These are phyloP conservation scores for Harlomillsia oculata DNA, from an alignment of 1,140 invertebrate species.

Conservation along the genomic window DNA sequence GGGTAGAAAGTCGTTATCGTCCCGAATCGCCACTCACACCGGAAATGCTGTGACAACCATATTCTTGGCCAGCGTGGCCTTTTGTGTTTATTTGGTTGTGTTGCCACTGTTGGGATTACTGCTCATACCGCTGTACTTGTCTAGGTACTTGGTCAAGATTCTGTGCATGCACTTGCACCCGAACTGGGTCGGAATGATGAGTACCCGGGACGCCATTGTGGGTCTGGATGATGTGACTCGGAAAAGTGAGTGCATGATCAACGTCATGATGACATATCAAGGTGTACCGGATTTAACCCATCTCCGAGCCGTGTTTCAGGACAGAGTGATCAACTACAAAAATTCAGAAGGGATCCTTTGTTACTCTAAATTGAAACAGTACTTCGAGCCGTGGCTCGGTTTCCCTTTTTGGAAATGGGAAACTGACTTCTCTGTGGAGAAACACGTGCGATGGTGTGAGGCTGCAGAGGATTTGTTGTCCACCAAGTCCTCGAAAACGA, in stretches of 20 bases:
- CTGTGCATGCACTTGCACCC: constrained; percentile 10
- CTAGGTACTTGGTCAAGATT: constrained; percentile 7
- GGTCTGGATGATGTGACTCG: constrained; percentile 10
- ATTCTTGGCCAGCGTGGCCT: too few species aligned
- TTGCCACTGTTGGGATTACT: too few species aligned
- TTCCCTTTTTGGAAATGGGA: constrained; percentile 26
- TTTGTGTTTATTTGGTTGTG: too few species aligned
- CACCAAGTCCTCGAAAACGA: background rate
- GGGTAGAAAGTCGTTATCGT: too few species aligned
- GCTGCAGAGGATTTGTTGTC: background rate
- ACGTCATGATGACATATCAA: constrained; percentile 2
- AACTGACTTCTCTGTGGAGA: constrained; percentile 8
- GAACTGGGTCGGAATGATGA: constrained; percentile 26
- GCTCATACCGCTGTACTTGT: constrained; percentile 15
- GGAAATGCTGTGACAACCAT: too few species aligned
- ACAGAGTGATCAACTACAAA: constrained; percentile 14
- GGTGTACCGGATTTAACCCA: constrained; percentile 12
- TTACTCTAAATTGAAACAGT: constrained; percentile 18
- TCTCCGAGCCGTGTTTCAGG: constrained; percentile 17
- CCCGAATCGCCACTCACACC: too few species aligned
- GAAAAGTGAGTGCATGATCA: constrained; percentile 14
- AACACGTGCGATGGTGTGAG: constrained; percentile 14
- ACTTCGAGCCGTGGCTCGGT: constrained; percentile 20
- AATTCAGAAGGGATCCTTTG: constrained; percentile 13
- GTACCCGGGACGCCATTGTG: constrained; percentile 18